Conservation (phyloP, 1,140 invertebrate genomes). For the Daktulosphaira vitifoliae region DNA sequence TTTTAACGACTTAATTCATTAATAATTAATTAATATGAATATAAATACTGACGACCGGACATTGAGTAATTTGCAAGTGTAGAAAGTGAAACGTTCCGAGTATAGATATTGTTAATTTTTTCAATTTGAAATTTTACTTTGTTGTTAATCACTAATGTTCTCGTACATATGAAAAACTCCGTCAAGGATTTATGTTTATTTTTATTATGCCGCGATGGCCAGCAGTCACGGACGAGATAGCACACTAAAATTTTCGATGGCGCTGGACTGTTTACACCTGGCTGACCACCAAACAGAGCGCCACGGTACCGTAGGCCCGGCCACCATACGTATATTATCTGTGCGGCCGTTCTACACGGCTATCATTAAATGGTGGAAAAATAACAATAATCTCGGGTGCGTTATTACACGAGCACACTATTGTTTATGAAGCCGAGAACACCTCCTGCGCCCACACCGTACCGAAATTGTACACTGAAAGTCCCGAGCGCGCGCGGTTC, state of each 20-base stretch:
- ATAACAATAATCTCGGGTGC: background rate
- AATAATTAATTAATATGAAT: conserved; percentile 19
- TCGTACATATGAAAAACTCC: conserved; percentile 25
- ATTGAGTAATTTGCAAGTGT: conserved; percentile 33
- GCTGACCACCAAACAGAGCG: conserved; percentile 9
- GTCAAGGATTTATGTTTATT: conserved; percentile 20
- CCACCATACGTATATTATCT: no score
- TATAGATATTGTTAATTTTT: no score
- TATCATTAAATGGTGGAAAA: conserved; percentile 4
- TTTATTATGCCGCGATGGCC: conserved; percentile 14
- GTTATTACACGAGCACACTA: background rate
- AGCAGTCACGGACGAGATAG: conserved; percentile 22
- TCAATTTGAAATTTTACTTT: background rate
- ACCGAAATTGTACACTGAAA: no score
- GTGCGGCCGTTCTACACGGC: no score
- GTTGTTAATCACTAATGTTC: conserved; percentile 11
- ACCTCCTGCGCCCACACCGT: no score
- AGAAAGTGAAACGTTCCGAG: conserved; percentile 18
- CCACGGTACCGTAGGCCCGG: no score
- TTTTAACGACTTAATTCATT: background rate
- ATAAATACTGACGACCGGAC: conserved; percentile 1
- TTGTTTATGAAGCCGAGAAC: no score
- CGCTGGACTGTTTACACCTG: conserved; percentile 19
- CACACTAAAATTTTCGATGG: conserved; percentile 4
- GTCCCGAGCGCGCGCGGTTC: no score